Base-by-base conservation (phyloP, 2,888 invertebrate species). In the Actias luna region DNA sequence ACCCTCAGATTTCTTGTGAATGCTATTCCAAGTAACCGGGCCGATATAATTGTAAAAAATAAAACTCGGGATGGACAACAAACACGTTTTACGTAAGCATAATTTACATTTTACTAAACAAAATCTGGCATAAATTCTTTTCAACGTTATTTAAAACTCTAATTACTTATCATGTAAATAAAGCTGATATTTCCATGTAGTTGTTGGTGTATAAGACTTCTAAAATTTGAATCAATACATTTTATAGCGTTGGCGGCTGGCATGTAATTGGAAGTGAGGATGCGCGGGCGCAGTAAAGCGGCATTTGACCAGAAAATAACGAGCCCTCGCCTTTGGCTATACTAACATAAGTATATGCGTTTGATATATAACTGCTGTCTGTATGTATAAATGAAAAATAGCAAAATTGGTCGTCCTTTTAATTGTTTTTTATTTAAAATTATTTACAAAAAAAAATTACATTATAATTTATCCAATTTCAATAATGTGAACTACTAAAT, bases 221-320 rank as follows among this genome's bases (percentile, higher is more conserved):
- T 79, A 65, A 64, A 25, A 58, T 60, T 69, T 29, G 55, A 29
- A 63, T 42, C 60, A 67, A 60, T 68, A 64, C 66, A 68, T 85
- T 92, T 92, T 92, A 92, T 91, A 77, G 87, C 85, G 84, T 82
- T 89, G 89, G 89, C 92, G 92, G 92, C 92, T 83, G 88, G 80
- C 81, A 83, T 80, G 86, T 92, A 92, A 92, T 92, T 92, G 91
- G 92, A 92, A 85, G 89, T 84, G 85, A 88, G 88, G 92, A 92
- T 92, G 92, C 92, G 90, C 91, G 85, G 87, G 83, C 92, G 90
- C 90, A 80, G 84, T 90, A 92, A 89, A 91, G 85, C 87, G 84
- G 90, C 92, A 90, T 91, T 92, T 89, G 92, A 92, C 92, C 92
- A 92, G 92, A 92, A 92, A 92, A 92, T 92, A 92, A 92, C 92